Base-by-base conservation (phyloP, 2,797 vertebrate genomes). In the Gymnothorax reevesii region DNA sequence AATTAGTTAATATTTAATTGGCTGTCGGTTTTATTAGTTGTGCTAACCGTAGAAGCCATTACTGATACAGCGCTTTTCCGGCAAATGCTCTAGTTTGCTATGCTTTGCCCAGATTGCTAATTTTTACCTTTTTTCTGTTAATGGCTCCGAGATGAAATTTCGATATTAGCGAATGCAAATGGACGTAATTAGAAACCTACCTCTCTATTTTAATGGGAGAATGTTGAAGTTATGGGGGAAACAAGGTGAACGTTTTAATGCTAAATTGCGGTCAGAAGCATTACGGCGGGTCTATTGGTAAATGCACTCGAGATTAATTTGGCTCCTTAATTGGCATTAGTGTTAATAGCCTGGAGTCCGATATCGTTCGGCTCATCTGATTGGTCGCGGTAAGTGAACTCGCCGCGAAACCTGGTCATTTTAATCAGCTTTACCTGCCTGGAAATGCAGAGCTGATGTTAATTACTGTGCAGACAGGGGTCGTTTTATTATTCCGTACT, bases 131-230 rank as follows among this genome's bases (percentile, higher is more conserved):
- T 64, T 71, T 93, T 92, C 92, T 95, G 94, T 95, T 96, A 96
- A 96, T 94, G 94, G 94, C 54, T 94, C 93, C 88, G 87, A 91
- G 93, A 94, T 93, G 93, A 95, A 96, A 96, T 96, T 96, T 96
- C 95, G 95, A 95, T 95, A 96, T 96, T 96, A 95, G 94, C 91
- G 90, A 94, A 95, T 95, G 95, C 95, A 95, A 96, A 96, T 96
- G 94, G 90, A 84, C 94, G 93, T 95, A 96, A 96, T 96, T 96
- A 94, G 94, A 95, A 94, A 94, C 83, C 83, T 87, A 89, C 27
- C 94, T 94, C 94, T 96, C 92, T 93, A 94, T 92, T 95, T 94
- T 95, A 95, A 95, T 90, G 80, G 88, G 87, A 77, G 83, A 93
- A 87, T 91, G 90, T 93, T 91, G 92, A 93, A 93, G 94, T 93